Evolutionary conservation across 2,113 vertebrate genomes (phyloP).

Genomic region (Hypocryptadius cinnamomeus): DNA sequence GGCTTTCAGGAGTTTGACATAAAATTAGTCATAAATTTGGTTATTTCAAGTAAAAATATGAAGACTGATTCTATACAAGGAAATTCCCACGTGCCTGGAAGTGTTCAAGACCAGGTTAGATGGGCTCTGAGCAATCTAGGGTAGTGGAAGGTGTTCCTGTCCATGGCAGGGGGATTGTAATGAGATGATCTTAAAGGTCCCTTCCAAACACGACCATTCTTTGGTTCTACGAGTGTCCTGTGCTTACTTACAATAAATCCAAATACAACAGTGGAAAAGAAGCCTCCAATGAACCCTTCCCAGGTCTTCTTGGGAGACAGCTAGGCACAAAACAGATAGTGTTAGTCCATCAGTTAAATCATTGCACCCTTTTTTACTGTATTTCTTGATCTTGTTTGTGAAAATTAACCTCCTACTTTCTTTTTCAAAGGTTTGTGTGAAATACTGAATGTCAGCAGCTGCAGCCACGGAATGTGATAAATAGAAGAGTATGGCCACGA

Average conservation of each 20-base stretch:
- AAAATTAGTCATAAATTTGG: not conserved
- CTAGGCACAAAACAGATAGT: conserved; percentile 59
- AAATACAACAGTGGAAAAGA: conserved; percentile 92
- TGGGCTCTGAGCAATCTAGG: not conserved
- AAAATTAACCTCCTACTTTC: not conserved
- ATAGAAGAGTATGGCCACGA: not conserved
- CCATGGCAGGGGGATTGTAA: not conserved
- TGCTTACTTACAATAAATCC: conserved; percentile 88
- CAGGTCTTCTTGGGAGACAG: conserved; percentile 98
- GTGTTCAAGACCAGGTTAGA: not conserved
- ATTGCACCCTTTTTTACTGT: not conserved
- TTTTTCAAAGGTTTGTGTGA: not conserved
- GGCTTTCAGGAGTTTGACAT: not conserved
- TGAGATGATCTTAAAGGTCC: not conserved
- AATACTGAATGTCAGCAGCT: not conserved
- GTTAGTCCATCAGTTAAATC: not conserved
- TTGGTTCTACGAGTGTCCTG: not conserved
- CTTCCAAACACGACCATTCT: not conserved
- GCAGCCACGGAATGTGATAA: not conserved
- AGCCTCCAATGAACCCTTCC: conserved; percentile 98
- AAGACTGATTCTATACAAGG: not conserved
- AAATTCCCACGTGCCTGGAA: not conserved
- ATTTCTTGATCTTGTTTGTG: not conserved
- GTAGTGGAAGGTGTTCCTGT: not conserved
- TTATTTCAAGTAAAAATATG: not conserved